A percentile compares a stretch with the other conserved stretches of the same genome.
phyloP scores from a whole-genome alignment of 2,113 vertebrate species.

The Dicerorhinus sumatrensis region DNA sequence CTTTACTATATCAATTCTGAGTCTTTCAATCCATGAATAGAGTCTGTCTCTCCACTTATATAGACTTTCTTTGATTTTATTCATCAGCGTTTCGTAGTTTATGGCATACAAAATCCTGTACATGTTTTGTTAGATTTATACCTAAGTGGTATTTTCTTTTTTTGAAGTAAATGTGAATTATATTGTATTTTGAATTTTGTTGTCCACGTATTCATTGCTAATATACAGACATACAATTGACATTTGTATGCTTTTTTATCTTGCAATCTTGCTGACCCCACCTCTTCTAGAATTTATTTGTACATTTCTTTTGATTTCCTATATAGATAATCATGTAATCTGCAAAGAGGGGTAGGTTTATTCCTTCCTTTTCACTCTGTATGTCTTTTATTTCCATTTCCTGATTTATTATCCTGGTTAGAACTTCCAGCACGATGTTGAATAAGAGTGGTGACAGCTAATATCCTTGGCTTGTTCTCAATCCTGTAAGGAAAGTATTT shows the following conservation, averaged over 20 bases:
- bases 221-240: not conserved
- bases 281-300: not conserved
- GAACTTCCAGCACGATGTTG: not conserved
- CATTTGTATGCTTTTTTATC: not conserved
- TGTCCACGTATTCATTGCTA: not conserved
- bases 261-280: not conserved
- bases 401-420: not conserved
- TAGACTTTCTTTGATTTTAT: not conserved
- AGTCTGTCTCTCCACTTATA: not conserved
- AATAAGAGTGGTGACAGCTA: not conserved
- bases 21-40: not conserved
- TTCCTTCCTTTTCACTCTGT: not conserved
- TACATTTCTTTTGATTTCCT: not conserved
- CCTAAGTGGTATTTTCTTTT: not conserved
- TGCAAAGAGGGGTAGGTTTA: not conserved
- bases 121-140: not conserved
- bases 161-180: not conserved
- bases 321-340: not conserved
- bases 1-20: not conserved
- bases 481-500: not conserved
- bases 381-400: not conserved
- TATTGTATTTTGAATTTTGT: not conserved
- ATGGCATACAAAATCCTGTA: not conserved
- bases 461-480: not conserved
- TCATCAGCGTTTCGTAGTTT: not conserved